Evolutionary conservation across 2,888 invertebrate genomes (phyloP), one percentile per base, ranked within the genome.

Genomic region (Gibbula magus): DNA sequence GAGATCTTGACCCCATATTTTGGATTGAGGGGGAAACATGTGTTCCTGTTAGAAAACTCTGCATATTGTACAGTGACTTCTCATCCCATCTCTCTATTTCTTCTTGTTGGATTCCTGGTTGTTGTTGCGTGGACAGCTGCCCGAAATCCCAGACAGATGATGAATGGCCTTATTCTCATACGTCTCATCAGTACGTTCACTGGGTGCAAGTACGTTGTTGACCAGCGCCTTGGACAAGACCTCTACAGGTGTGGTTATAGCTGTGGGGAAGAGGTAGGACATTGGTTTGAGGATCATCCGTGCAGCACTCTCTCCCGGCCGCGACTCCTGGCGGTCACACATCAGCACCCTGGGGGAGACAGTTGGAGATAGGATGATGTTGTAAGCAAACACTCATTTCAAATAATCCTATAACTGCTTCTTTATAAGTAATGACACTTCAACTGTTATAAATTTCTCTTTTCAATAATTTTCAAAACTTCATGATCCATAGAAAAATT

Each of bases 141-240:
- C 78, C 54, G 79, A 74, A 29, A 80, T 84, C 35, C 89, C 89
- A 8, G 90, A 87, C 25, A 90, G 79, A 32, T 86, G 84, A 83
- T 91, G 90, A 75, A 92, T 90, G 20, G 87, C 90, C 77, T 89
- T 91, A 86, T 92, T 92, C 66, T 91, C 91, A 80, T 89, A 88
- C 3, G 90, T 75, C 75, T 91, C 89, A 73, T 86, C 85, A 7
- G 81, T 78, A 32, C 86, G 77, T 0, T 83, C 83, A 5, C 82
- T 77, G 2, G 87, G 82, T 4, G 87, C 61, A 3, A 91, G 81
- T 5, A 85, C 88, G 81, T 87, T 88, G 80, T 90, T 90, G 67
- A 92, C 83, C 89, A 93, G 91, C 35, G 92, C 92, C 79, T 86
- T 85, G 18, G 90, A 91, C 18, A 92, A 83, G 1, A 85, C 86